These are phyloP conservation scores for Scolopax bukidnonensis DNA, from an alignment of 2,797 vertebrate genomes.

Conservation along the genomic window DNA sequence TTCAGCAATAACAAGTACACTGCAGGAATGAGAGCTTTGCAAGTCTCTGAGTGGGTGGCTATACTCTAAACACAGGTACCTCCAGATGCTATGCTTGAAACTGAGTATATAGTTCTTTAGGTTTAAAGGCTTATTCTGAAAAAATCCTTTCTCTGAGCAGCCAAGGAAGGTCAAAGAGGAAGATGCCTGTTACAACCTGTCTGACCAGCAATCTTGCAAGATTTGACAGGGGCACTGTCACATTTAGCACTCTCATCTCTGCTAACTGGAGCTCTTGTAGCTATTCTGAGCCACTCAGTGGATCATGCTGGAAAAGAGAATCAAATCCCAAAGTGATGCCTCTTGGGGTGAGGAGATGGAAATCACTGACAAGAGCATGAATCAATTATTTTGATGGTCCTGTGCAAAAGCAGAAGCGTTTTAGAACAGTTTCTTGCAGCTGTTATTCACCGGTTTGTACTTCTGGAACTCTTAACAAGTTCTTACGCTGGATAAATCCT, in stretches of 20 bases:
- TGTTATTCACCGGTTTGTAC: neutral
- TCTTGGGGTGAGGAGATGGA: neutral
- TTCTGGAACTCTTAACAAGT: neutral
- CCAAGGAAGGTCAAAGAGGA: neutral
- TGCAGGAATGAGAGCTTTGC: neutral
- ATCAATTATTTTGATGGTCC: neutral
- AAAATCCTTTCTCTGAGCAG: neutral
- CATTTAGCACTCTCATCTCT: neutral
- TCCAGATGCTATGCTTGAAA: neutral
- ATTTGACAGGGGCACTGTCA: neutral
- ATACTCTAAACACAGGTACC: neutral
- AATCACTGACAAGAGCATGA: neutral
- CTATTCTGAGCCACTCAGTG: neutral
- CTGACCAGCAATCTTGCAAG: neutral
- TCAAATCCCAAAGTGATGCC: neutral
- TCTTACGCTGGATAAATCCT: neutral
- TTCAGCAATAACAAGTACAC: neutral
- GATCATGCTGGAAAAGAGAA: neutral
- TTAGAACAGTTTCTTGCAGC: neutral
- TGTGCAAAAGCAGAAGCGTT: neutral
- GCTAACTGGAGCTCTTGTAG: neutral
- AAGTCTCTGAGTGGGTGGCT: neutral
- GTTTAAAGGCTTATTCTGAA: neutral
- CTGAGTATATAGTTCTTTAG: neutral
- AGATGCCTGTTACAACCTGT: neutral